phyloP scores from a whole-genome alignment of 2,888 invertebrate species.

The Leptodirus hochenwartii region DNA sequence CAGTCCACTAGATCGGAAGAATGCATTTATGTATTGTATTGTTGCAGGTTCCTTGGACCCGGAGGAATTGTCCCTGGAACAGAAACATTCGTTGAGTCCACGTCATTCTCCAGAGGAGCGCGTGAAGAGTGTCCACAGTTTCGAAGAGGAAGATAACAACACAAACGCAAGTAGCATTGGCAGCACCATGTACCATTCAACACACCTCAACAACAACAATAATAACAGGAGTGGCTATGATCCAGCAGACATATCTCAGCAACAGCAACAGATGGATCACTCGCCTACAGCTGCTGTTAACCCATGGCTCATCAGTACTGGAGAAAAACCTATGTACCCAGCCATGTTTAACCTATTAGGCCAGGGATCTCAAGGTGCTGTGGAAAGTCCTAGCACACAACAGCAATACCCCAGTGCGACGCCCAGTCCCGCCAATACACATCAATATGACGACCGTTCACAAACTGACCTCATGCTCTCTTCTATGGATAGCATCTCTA shows the following conservation, averaged over 20 bases:
- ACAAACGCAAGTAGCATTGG: constrained; percentile 25
- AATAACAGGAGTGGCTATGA: too few relatives aligned
- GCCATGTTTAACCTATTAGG: constrained; percentile 45
- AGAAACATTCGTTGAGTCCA: constrained; percentile 31
- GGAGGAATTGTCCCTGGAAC: constrained; percentile 58
- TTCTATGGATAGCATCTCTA: constrained; percentile 37
- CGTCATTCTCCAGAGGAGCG: constrained; percentile 17
- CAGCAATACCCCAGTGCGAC: constrained; percentile 25
- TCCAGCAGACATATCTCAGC: neutral
- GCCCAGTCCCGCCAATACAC: constrained; percentile 31
- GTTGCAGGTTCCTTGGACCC: constrained; percentile 62
- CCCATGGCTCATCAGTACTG: constrained; percentile 53
- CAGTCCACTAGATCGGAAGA: too few relatives aligned
- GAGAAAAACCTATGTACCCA: constrained; percentile 45
- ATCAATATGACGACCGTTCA: constrained; percentile 50
- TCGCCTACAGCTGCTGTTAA: constrained; percentile 44
- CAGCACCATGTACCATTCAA: constrained; percentile 32
- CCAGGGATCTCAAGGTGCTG: constrained; percentile 25
- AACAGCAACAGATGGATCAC: constrained; percentile 35
- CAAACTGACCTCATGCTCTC: constrained; percentile 39
- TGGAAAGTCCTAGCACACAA: constrained; percentile 38
- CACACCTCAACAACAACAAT: constrained; percentile 54
- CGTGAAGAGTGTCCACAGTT: constrained; percentile 20
- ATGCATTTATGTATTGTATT: constrained; percentile 16
- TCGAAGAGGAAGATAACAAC: constrained; percentile 26